Base-by-base conservation (phyloP, 2,113 vertebrate species). In the Zapus hudsonius region DNA sequence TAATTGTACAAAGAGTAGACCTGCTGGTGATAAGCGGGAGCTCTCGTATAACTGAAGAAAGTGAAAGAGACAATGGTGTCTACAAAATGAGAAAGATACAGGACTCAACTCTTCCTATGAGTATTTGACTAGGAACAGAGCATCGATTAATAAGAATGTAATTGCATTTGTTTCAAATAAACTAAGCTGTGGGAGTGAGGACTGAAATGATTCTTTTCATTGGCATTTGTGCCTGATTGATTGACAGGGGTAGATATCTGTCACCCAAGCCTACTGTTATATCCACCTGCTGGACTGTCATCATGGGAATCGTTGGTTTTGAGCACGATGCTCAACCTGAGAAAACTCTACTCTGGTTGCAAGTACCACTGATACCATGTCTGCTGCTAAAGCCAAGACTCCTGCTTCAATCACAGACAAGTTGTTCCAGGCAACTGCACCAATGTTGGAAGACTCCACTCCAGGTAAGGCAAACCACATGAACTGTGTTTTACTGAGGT, bases 341-440 rank as follows among this genome's bases (percentile, higher is more conserved):
- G 40, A 29, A 75, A 75, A 19, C 7, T 3, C 1, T 1, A 10
- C 16, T 70, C 29, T 12, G 25, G 19, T 7, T 25, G 5, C 12
- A 59, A 61, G 20, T 29, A n/a, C 5, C 38, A 17, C 33, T 74
- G 13, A 23, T 74, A 47, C 29, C 22, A 61, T 40, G 40, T 5
- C n/a, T 63, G 31, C 29, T 19, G 11, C 3, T 7, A 5, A 63
- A 40, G 13, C 2, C 27, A n/a, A 33, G 22, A 74, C 15, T 61
- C 20, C 22, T 63, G 31, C 8, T n/a, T 75, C 8, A n/a, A 22
- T 25, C 8, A 27, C 27, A 22, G 3, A 42, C 29, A 12, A 47
- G 47, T 47, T 74, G 1, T 2, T 73, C 2, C 10, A 42, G 11
- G 3, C 1, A n/a, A 33, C 7, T n/a, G 12, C 15, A 10, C 27